Evolutionary conservation across 2,888 invertebrate species (phyloP), one percentile per base, ranked within the genome.

Genomic region (Microctonus brassicae): DNA sequence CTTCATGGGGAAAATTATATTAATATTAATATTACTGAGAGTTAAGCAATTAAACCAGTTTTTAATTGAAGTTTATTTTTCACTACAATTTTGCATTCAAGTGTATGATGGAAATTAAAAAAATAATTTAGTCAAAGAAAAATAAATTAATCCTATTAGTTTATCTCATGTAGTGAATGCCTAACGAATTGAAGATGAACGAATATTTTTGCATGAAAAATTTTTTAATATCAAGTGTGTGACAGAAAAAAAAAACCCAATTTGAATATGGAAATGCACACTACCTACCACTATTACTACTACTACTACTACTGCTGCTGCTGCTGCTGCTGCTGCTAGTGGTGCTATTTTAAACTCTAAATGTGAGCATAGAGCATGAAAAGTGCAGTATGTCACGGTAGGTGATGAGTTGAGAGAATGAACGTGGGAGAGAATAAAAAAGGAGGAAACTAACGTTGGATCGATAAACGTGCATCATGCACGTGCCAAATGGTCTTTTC

Each of bases 401-500:
- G 52, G 53, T 33, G 34, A 60, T 60, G 34, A 20, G 34, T 34
- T 20, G 24, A 26, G 52, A 36, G 26, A 24, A n/a, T 22, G 53
- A 34, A 39, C 17, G 26, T 13, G 20, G 20, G 33, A 11, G 11
- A 26, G 24, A 9, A 2, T 17, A 52, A 55, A 13, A 36, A 36
- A 20, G 53, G 17, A 24, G 10, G 36, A 57, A 39, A 57, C 29
- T 22, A 20, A 7, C 26, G 64, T 47, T 65, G 66, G 71, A 71
- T 71, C 71, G 62, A 71, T 71, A 52, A 60, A 63, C 64, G 69
- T 75, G 71, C 69, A 73, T 76, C 63, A 68, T 74, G 66, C 70
- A 75, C 65, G 72, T 72, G 70, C 65, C 65, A 71, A 75, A 74
- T 72, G 70, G 69, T 69, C 74, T 72, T 73, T 75, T 72, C 74